A percentile compares a stretch with the other conserved stretches of the same genome.
Conservation (phyloP, 2,888 invertebrate species). For the Sphaerolaimus hirsutus region DNA sequence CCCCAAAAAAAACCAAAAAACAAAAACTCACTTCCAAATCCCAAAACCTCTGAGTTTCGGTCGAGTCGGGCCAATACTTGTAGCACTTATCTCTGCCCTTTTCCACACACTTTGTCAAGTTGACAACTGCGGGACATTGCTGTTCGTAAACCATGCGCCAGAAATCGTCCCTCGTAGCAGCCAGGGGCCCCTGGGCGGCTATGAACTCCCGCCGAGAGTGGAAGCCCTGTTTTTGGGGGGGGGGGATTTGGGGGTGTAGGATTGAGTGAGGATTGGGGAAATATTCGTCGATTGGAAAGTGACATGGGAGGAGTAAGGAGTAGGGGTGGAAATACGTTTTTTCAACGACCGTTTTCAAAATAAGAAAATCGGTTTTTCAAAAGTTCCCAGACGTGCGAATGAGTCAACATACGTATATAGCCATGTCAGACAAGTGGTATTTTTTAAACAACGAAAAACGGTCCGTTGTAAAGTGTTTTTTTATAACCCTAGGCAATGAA, state of each 20-base stretch:
- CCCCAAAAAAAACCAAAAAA: no score
- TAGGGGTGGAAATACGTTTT: no score
- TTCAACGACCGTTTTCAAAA: no score
- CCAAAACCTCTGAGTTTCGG: constrained; percentile 78
- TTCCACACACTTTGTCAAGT: constrained; percentile 48
- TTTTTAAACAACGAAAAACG: no score
- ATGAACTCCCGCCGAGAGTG: constrained; percentile 89
- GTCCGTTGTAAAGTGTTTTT: no score
- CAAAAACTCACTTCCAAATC: constrained; percentile 54
- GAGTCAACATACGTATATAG: no score
- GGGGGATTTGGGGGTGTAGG: no score
- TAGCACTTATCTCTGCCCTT: constrained; percentile 32
- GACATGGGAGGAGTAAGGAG: not conserved
- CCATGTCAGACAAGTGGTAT: no score
- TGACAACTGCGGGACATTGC: constrained; percentile 78
- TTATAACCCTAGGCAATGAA: no score
- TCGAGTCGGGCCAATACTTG: constrained; percentile 93
- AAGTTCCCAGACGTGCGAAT: no score
- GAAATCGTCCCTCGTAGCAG: constrained; percentile 87
- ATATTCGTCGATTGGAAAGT: not conserved
- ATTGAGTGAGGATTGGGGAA: constrained; percentile 6
- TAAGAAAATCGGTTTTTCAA: no score
- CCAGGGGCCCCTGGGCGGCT: constrained; percentile 85
- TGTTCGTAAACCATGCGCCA: constrained; percentile 99
- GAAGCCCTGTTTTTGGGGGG: constrained; percentile 51